Conservation (phyloP, 2,113 vertebrate species). For the Caracal caracal region DNA sequence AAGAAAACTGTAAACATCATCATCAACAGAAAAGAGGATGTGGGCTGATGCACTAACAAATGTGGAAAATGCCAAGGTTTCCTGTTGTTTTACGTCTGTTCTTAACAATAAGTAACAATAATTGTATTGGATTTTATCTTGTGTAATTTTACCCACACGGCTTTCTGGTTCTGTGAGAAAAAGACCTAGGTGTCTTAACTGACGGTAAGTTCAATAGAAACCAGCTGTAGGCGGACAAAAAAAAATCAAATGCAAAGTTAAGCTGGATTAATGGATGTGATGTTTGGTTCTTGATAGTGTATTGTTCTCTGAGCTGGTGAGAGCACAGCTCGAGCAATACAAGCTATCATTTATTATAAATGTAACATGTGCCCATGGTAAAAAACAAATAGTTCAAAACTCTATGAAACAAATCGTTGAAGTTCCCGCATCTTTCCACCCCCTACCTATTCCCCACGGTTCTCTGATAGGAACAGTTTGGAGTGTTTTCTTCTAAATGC, state of each 20-base stretch:
- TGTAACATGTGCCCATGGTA: not conserved
- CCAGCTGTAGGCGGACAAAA: slow-evolving; percentile 43
- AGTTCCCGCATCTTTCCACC: not conserved
- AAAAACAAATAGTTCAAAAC: not conserved
- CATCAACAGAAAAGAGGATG: not conserved
- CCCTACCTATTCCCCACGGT: not conserved
- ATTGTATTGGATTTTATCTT: slow-evolving; percentile 53
- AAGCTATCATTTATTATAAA: slow-evolving; percentile 30
- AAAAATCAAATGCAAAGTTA: not conserved
- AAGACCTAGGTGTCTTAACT: slow-evolving; percentile 1
- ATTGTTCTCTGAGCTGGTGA: not conserved
- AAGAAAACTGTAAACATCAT: slow-evolving; percentile 39
- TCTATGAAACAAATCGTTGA: not conserved
- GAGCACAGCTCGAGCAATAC: not conserved
- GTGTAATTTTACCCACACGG: slow-evolving; percentile 12
- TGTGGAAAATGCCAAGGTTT: slow-evolving; percentile 53
- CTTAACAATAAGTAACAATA: slow-evolving; percentile 30
- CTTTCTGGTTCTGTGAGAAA: slow-evolving; percentile 32
- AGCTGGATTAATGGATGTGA: not conserved
- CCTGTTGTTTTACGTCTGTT: slow-evolving; percentile 27
- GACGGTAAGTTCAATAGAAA: not conserved
- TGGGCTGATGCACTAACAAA: not conserved
- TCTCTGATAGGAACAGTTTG: not conserved
- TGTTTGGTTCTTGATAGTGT: not conserved
- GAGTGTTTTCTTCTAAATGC: slow-evolving; percentile 1